A percentile compares a stretch with the other conserved stretches of the same genome.
Evolutionary conservation across 2,797 vertebrate genomes (phyloP).

Genomic region (Falco biarmicus): DNA sequence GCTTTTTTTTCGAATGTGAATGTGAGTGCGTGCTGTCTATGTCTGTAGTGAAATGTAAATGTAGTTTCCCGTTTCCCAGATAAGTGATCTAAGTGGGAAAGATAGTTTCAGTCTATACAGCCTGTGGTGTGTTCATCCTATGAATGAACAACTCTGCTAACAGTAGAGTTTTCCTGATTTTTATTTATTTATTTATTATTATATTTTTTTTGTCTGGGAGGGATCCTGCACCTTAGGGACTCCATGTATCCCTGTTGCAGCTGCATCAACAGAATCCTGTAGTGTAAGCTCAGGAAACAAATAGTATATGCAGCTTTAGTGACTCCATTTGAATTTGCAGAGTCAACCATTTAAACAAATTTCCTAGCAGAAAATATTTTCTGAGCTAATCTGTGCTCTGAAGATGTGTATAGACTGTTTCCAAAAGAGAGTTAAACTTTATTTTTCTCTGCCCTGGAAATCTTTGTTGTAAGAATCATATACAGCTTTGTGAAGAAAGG

Average conservation of each 20-base stretch:
- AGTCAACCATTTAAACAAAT: background rate
- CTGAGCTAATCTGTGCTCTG: background rate
- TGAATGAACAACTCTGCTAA: background rate
- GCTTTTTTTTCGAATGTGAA: too few species aligned
- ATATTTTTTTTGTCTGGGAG: background rate
- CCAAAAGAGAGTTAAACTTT: background rate
- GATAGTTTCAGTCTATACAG: background rate
- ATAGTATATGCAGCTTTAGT: background rate
- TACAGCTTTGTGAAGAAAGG: background rate
- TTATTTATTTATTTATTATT: too few species aligned
- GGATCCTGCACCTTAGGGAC: background rate
- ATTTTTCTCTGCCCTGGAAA: background rate
- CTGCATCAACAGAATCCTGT: background rate
- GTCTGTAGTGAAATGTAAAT: background rate
- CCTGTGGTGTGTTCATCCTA: background rate
- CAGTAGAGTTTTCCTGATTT: background rate
- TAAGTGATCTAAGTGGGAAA: background rate
- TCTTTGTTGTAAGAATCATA: background rate
- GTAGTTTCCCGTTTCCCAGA: background rate
- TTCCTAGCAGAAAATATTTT: background rate
- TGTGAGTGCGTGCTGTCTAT: too few species aligned
- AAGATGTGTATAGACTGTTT: background rate
- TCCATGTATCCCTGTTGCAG: background rate
- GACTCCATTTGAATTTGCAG: background rate
- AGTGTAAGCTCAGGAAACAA: background rate